Conservation (phyloP, 2,113 vertebrate genomes). For the Eudyptes chrysolophus region DNA sequence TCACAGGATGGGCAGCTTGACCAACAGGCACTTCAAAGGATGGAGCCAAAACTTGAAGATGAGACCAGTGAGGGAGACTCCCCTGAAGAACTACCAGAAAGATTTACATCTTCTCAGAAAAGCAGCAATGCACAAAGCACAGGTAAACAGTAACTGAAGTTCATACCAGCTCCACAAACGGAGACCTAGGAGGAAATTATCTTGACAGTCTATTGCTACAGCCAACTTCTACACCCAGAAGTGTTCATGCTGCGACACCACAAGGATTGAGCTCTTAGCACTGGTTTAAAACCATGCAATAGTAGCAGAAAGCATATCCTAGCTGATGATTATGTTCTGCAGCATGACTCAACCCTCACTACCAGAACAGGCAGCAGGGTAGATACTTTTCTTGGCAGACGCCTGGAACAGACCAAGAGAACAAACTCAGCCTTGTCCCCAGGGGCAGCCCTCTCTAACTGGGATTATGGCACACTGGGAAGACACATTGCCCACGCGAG, state of each 20-base stretch:
- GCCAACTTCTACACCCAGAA: not conserved
- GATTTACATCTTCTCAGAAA: not conserved
- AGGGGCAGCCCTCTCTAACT: not conserved
- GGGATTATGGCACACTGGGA: not conserved
- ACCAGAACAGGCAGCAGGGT: not conserved
- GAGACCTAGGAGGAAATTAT: not conserved
- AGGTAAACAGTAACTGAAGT: slow-evolving; percentile 5
- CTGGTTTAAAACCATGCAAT: not conserved
- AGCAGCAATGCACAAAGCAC: not conserved
- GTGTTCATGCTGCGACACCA: rapidly evolving
- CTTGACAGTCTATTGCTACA: not conserved
- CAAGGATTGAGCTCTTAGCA: not conserved
- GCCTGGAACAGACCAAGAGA: not conserved
- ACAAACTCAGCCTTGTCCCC: not conserved
- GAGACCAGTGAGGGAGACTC: not conserved
- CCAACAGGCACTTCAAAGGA: not conserved
- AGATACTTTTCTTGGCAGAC: not conserved
- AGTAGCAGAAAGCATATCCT: not conserved
- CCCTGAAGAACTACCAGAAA: slow-evolving; percentile 23
- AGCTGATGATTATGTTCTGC: not conserved
- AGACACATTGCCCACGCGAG: rapidly evolving
- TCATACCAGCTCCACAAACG: not conserved
- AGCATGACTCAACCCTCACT: not conserved
- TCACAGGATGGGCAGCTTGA: not conserved
- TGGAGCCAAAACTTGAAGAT: not conserved